phyloP scores from a whole-genome alignment of 2,113 vertebrate genomes.

The Syrrhaptes paradoxus region DNA sequence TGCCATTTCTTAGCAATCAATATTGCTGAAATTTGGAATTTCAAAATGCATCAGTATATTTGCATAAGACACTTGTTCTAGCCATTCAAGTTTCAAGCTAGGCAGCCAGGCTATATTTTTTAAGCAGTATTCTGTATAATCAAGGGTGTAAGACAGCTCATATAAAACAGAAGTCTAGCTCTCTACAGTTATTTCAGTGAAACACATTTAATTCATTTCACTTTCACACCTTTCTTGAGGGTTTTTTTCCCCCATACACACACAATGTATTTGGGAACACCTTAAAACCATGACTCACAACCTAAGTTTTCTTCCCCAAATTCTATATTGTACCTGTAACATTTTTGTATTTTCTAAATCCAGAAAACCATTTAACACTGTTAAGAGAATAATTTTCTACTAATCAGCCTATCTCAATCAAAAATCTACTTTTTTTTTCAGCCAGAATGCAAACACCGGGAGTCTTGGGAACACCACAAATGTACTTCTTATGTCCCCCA shows the following conservation, averaged over 20 bases:
- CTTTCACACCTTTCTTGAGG: neutral
- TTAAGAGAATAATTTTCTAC: neutral
- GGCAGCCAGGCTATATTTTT: neutral
- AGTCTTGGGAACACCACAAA: neutral
- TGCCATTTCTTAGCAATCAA: neutral
- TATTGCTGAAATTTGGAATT: neutral
- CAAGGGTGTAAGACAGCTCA: neutral
- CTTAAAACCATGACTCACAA: neutral
- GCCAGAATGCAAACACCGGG: neutral
- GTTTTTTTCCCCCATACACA: neutral
- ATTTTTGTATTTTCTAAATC: neutral
- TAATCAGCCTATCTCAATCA: neutral
- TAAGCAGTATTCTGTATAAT: neutral
- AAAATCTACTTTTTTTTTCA: neutral
- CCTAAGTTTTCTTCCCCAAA: neutral
- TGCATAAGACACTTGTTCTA: neutral
- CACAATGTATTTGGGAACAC: neutral
- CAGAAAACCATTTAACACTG: neutral
- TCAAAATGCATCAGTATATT: neutral
- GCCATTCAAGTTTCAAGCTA: neutral
- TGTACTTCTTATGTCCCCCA: neutral
- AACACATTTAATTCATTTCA: neutral
- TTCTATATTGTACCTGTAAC: neutral
- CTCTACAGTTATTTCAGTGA: neutral
- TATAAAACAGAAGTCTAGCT: neutral